These are phyloP conservation scores for Hololepta plana DNA, from an alignment of 2,888 invertebrate species.

Conservation along the genomic window DNA sequence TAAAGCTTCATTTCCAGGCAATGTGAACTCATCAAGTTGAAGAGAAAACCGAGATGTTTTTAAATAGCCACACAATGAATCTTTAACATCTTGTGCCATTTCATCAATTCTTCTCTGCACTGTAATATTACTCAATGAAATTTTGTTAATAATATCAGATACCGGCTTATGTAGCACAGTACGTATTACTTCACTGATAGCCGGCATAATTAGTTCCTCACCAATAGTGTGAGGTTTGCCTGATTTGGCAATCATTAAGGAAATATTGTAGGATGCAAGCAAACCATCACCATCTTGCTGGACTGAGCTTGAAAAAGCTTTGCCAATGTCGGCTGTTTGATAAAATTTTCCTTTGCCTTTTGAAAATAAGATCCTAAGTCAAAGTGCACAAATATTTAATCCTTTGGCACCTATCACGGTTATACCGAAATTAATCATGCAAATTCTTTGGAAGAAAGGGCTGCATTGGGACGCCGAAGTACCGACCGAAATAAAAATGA, in stretches of 20 bases:
- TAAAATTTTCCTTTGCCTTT: slow-evolving; percentile 7
- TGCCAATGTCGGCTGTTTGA: slow-evolving; percentile 6
- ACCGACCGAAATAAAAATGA: no score
- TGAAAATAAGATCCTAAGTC: slow-evolving; percentile 9
- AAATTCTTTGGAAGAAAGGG: no score
- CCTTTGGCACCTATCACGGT: no score
- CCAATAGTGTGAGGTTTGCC: slow-evolving; percentile 13
- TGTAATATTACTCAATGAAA: slow-evolving; percentile 11
- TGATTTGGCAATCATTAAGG: slow-evolving; percentile 10
- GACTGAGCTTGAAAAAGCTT: slow-evolving; percentile 7
- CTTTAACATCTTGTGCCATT: slow-evolving; percentile 18
- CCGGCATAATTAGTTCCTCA: slow-evolving; percentile 15
- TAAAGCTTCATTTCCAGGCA: slow-evolving; percentile 18
- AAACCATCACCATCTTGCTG: slow-evolving; percentile 8
- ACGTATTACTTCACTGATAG: slow-evolving; percentile 14
- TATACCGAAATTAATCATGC: no score
- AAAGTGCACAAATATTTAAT: no score
- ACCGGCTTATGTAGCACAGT: slow-evolving; percentile 15
- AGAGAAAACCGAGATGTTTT: slow-evolving; percentile 19
- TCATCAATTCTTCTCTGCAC: slow-evolving; percentile 10
- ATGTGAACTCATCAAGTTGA: slow-evolving; percentile 21
- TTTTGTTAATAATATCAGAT: slow-evolving; percentile 7
- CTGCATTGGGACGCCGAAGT: no score
- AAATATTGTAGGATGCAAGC: slow-evolving; percentile 10
- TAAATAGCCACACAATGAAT: slow-evolving; percentile 16